phyloP scores from a whole-genome alignment of 2,888 invertebrate species.

The Troides helena region DNA sequence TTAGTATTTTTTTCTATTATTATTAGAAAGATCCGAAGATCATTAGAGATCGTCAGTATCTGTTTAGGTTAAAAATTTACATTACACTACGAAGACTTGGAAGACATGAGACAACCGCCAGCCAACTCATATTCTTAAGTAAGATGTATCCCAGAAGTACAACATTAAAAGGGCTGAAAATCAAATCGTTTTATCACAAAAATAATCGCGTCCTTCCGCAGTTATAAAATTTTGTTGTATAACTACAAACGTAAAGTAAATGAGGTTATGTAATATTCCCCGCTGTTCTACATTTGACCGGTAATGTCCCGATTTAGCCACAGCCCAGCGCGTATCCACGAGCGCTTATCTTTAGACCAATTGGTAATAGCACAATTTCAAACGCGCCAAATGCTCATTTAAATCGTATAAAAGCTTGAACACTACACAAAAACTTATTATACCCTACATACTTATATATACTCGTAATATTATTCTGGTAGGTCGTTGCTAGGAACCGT shows the following conservation, averaged over 20 bases:
- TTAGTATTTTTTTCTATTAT: too few species aligned
- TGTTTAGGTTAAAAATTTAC: too few species aligned
- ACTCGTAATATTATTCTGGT: not conserved
- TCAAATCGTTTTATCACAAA: too few species aligned
- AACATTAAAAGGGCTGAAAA: too few species aligned
- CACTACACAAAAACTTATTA: slow-evolving; percentile 15
- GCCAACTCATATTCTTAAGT: too few species aligned
- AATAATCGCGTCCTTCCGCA: too few species aligned
- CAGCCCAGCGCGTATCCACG: slow-evolving; percentile 8
- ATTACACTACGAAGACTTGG: too few species aligned
- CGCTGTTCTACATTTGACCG: slow-evolving; percentile 3
- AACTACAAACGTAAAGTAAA: not conserved
- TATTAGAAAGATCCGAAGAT: too few species aligned
- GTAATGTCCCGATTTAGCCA: slow-evolving; percentile 11
- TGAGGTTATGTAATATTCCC: not conserved
- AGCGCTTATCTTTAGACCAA: slow-evolving; percentile 28
- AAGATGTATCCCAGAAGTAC: too few species aligned
- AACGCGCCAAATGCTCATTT: slow-evolving; percentile 22
- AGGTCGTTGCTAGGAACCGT: too few species aligned
- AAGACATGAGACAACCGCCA: too few species aligned
- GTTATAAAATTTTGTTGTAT: not conserved
- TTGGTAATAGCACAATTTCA: slow-evolving; percentile 19
- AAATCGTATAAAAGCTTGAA: slow-evolving; percentile 20
- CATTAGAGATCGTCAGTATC: too few species aligned
- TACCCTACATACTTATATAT: not conserved